Conservation (phyloP, 2,888 invertebrate species). For the Abscondita cerata region DNA sequence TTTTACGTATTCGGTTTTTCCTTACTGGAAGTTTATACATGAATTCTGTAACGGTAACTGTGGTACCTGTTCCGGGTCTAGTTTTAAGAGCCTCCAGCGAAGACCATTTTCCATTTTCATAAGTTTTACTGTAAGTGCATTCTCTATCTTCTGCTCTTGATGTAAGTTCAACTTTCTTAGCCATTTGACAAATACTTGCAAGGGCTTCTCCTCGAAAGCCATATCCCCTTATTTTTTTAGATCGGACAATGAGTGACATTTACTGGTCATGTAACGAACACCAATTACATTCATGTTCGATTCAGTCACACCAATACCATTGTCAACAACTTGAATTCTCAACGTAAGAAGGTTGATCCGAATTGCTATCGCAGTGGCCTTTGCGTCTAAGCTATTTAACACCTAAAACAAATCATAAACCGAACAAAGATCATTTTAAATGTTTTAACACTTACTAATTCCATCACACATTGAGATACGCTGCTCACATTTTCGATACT, state of each 20-base stretch:
- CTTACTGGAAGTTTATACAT: constrained; percentile 69
- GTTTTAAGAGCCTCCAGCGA: constrained; percentile 49
- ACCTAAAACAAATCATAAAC: constrained; percentile 59
- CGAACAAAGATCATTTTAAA: constrained; percentile 6
- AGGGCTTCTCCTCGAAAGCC: constrained; percentile 76
- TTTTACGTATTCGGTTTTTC: constrained; percentile 61
- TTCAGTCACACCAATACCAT: constrained; percentile 71
- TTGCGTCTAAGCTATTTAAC: constrained; percentile 74
- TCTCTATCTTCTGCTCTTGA: constrained; percentile 60
- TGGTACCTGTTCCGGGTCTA: constrained; percentile 74
- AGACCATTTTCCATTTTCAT: constrained; percentile 46
- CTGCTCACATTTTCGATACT: constrained; percentile 66
- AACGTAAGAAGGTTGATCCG: constrained; percentile 67
- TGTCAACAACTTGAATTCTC: constrained; percentile 78
- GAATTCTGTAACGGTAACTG: constrained; percentile 72
- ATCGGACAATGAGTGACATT: constrained; percentile 63
- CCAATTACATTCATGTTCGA: constrained; percentile 66
- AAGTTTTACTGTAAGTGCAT: constrained; percentile 65
- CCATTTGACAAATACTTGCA: constrained; percentile 66
- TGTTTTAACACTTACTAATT: constrained; percentile 65
- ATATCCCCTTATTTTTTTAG: constrained; percentile 63
- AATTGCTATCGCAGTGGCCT: constrained; percentile 73
- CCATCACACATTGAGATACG: constrained; percentile 67
- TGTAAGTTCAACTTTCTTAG: constrained; percentile 65
- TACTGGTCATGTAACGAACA: constrained; percentile 69